Base-by-base conservation (phyloP, 2,113 vertebrate genomes). In the Hypomesus transpacificus region DNA sequence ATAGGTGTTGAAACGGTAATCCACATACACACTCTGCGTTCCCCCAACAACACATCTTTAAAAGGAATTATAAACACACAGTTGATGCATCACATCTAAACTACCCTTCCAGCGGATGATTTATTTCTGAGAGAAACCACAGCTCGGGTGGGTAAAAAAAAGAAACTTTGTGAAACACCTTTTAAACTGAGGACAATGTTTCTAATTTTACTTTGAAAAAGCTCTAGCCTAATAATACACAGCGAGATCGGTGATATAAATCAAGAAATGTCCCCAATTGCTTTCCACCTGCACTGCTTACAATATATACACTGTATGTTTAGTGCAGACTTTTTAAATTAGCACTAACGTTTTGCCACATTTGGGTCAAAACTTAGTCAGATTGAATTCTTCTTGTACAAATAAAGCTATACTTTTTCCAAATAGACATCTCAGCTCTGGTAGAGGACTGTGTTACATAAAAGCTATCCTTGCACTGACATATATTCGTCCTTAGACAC, bases 401-500 rank as follows among this genome's bases (percentile, higher is more conserved):
- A 20, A 17, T 20, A 56, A 56, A 66, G 39, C 31, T 69, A 50
- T 66, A 24, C 56, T 46, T 46, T 39, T 46, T 11, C 39, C 39
- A 46, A 46, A 46, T 46, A 46, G 39, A 46, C 39, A 46, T 46
- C 5, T 46, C 39, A 46, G 39, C 83, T 85, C 86, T 85, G 80
- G 85, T 80, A 82, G 74, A 76, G 77, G 84, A 78, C 83, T 82
- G 76, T 66, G 39, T 77, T 66, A 73, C 75, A 76, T 82, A 85
- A 88, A 87, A 86, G 85, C 85, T 73, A 58, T 72, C 76, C 75
- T 85, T 75, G 79, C 73, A 72, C 78, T 66, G 82, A 82, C 78
- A 68, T 77, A 81, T 74, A 84, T 88, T 89, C 85, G 76, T 80
- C 79, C 85, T 82, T 84, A 83, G 85, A 87, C 69, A 66, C 83